Base-by-base conservation (phyloP, 2,888 invertebrate species). In the Acholoe squamosa region DNA sequence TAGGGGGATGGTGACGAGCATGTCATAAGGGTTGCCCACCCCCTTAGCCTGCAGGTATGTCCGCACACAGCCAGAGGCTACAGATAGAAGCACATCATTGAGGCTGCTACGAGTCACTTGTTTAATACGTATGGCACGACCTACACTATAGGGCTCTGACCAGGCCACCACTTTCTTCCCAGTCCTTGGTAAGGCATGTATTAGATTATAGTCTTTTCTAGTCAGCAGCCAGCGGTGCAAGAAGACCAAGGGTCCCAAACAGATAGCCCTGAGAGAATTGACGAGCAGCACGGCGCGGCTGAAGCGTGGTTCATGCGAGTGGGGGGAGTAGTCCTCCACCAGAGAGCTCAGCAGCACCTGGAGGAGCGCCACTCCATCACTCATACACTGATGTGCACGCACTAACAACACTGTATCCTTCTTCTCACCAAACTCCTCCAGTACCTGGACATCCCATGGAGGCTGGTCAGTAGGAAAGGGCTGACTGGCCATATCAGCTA, bases 361-460 rank as follows among this genome's bases (percentile, higher is more conserved):
- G 16, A 97, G 95, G 91, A 97, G 94, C 0, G 96, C 96, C 91
- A 96, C 96, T 19, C 96, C 97, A 93, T 97, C 97, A 0, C 96
- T 96, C 52, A 97, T 93, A 91, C 96, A 96, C 80, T 96, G 96
- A 93, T 97, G 97, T 67, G 96, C 95, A 0, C 97, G 94, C 71
- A 96, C 94, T 80, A 96, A 94, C 12, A 96, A 94, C 61, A 96
- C 95, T 0, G 96, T 96, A 92, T 96, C 96, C 90, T 95, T 93
- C 1, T 93, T 93, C 33, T 95, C 94, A 5, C 96, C 96, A 92
- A 95, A 96, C 91, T 96, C 95, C 1, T 95, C 95, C 19, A 96
- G 92, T 10, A 97, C 95, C 89, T 96, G 96, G 54, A 97, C 94
- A 93, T 97, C 96, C 97, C 97, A 97, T 12, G 96, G 95, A 0